These are phyloP conservation scores for Cherax quadricarinatus DNA, from an alignment of 1,140 invertebrate genomes.

Conservation along the genomic window DNA sequence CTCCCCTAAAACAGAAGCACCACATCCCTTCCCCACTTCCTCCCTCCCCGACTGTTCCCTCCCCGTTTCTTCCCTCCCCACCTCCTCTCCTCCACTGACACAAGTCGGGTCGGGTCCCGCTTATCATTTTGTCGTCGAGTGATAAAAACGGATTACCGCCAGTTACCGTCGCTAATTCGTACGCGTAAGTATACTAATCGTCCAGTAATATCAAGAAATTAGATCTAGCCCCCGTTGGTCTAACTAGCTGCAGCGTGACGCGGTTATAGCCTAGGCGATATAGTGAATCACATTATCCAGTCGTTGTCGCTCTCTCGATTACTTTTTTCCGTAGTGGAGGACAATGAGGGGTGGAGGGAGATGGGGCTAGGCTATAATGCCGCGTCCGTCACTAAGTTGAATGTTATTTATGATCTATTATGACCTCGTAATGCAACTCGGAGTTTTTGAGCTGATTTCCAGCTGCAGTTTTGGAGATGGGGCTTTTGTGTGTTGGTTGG, in stretches of 20 bases:
- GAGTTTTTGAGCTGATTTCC: not conserved
- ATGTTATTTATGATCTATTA: constrained; percentile 12
- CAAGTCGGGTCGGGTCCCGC: not conserved
- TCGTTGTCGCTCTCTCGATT: not conserved
- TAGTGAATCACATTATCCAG: not conserved
- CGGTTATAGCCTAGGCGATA: not conserved
- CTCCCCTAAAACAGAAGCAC: not conserved
- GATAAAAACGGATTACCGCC: constrained; percentile 45
- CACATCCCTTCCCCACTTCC: not conserved
- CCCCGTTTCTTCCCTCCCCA: not conserved
- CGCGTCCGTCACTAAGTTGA: not conserved
- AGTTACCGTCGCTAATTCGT: constrained; percentile 17
- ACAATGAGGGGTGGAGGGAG: not conserved
- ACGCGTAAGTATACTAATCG: constrained; percentile 52
- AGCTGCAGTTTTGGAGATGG: not conserved
- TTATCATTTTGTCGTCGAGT: constrained; percentile 25
- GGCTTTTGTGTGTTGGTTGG: too few species aligned
- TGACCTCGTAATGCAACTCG: not conserved
- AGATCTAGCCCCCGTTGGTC: constrained; percentile 3
- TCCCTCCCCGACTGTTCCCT: not conserved
- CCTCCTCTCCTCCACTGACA: not conserved
- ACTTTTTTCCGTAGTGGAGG: not conserved
- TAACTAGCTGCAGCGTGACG: not conserved
- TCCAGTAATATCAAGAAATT: constrained; percentile 54
- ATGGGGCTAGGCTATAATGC: constrained; percentile 14